These are phyloP conservation scores for Mesocricetus auratus DNA, from an alignment of 2,113 vertebrate species.

Conservation along the genomic window DNA sequence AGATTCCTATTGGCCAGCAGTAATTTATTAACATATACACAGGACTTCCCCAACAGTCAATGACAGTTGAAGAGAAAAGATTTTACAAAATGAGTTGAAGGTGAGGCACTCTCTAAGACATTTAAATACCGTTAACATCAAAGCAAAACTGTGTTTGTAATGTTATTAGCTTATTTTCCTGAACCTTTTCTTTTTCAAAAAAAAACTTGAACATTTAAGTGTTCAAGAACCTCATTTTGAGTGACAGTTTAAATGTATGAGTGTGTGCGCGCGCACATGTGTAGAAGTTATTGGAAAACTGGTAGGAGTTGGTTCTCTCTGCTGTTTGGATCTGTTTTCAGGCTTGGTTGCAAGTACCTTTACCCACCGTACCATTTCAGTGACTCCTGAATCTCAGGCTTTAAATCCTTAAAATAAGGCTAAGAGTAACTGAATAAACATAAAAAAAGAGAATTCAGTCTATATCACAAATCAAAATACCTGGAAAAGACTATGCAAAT, in stretches of 20 bases:
- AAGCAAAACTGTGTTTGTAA: conserved; percentile 45
- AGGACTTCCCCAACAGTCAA: no score
- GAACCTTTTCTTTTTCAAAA: background rate
- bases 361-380: background rate
- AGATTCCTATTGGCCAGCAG: no score
- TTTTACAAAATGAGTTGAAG: background rate
- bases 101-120: background rate
- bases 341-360: background rate
- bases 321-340: background rate
- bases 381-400: background rate
- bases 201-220: background rate
- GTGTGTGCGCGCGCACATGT: background rate
- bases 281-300: background rate
- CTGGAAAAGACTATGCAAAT: background rate
- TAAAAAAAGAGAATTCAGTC: conserved; percentile 22
- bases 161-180: conserved; percentile 34
- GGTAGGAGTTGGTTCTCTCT: background rate
- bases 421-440: background rate
- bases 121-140: conserved; percentile 36
- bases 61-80: conserved; percentile 30
- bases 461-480: background rate
- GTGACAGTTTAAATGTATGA: background rate
- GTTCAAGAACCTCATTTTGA: background rate
- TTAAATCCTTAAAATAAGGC: background rate
- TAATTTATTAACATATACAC: no score